These are phyloP conservation scores for Tuberolachnus salignus DNA, from an alignment of 2,888 invertebrate genomes.

Conservation along the genomic window DNA sequence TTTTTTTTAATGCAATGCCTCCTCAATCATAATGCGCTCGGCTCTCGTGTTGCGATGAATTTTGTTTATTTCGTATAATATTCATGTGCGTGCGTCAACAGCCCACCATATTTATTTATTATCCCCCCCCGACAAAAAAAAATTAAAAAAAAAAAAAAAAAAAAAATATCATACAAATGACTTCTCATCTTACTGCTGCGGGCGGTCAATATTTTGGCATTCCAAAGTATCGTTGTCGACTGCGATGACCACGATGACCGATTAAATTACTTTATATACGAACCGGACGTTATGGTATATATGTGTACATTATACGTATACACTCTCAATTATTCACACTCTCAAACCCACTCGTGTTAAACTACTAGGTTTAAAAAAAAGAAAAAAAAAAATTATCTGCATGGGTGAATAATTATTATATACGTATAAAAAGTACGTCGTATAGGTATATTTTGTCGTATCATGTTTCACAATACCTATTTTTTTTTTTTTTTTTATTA, in stretches of 20 bases:
- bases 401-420: background rate
- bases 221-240: background rate
- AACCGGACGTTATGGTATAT: background rate
- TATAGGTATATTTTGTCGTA: background rate
- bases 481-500: too few relatives aligned
- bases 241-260: background rate
- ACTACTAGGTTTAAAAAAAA: background rate
- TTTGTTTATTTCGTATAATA: background rate
- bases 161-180: too few relatives aligned
- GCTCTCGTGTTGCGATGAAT: background rate
- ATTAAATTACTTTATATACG: background rate
- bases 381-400: slow-evolving; percentile 6
- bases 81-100: too few relatives aligned
- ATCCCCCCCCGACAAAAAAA: too few relatives aligned
- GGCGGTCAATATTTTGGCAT: slow-evolving; percentile 5
- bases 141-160: too few relatives aligned
- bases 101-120: too few relatives aligned
- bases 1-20: too few relatives aligned
- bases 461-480: background rate
- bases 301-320: too few relatives aligned
- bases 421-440: too few relatives aligned
- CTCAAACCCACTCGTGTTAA: background rate
- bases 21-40: too few relatives aligned
- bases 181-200: background rate
- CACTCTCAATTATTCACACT: slow-evolving; percentile 1